Evolutionary conservation across 2,113 vertebrate species (phyloP).

Genomic region (Chelonoidis abingdonii): DNA sequence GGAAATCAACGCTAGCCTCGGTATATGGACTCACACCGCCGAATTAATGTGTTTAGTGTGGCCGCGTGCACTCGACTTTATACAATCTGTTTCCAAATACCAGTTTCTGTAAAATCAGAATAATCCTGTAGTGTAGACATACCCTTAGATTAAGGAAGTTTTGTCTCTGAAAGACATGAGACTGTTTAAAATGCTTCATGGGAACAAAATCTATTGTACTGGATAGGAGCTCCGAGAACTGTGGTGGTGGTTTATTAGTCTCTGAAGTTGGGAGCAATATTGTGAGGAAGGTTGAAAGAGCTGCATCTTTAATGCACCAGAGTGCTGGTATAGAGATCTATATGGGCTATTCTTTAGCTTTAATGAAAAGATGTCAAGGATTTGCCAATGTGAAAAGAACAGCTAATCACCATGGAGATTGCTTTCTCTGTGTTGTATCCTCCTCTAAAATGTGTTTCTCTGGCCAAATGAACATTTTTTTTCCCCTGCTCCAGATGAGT

Average conservation of each 20-base stretch:
- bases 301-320: neutral
- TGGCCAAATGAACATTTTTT: neutral
- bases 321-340: neutral
- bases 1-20: too few species aligned
- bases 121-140: too few species aligned
- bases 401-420: neutral
- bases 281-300: neutral
- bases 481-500: neutral
- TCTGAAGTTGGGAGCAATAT: neutral
- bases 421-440: neutral
- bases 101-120: too few species aligned
- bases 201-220: neutral
- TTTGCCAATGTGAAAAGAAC: neutral
- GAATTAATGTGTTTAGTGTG: too few species aligned
- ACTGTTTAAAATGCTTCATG: neutral
- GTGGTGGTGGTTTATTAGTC: neutral
- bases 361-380: neutral
- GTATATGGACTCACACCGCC: too few species aligned
- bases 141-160: neutral
- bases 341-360: neutral
- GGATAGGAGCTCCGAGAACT: neutral
- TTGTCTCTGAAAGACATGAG: neutral
- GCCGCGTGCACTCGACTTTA: too few species aligned
- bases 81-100: too few species aligned
- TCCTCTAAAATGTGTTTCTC: accelerated